A percentile compares a stretch with the other conserved stretches of the same genome.
Conservation (phyloP, 2,797 vertebrate species). For the Labroides dimidiatus region DNA sequence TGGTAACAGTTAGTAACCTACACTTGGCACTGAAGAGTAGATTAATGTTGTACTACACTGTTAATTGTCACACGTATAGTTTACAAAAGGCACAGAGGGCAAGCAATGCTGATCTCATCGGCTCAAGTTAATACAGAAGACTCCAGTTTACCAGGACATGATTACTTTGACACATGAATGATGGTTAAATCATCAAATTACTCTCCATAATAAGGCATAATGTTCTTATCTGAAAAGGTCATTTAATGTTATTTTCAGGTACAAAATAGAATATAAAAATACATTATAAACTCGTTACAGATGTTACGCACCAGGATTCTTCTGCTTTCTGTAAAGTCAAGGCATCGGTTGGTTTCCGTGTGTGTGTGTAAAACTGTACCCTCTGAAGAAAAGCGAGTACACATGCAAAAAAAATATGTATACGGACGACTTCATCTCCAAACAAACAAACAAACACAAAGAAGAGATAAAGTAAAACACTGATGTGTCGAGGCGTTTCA, state of each 20-base stretch:
- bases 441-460: constrained; percentile 57
- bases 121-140: constrained; percentile 72
- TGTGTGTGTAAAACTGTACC: constrained; percentile 51
- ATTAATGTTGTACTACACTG: constrained; percentile 82
- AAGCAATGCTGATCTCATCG: constrained; percentile 78
- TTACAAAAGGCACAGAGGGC: constrained; percentile 83
- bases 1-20: constrained; percentile 84
- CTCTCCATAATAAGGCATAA: constrained; percentile 81
- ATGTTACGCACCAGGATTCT: constrained; percentile 76
- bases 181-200: constrained; percentile 56
- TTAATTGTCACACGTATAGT: constrained; percentile 77
- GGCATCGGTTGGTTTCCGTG: constrained; percentile 73
- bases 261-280: constrained; percentile 90
- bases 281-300: constrained; percentile 87
- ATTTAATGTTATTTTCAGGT: constrained; percentile 87
- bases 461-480: constrained; percentile 64
- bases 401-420: constrained; percentile 65
- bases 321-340: constrained; percentile 50
- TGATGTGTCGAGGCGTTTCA: constrained; percentile 46
- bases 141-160: constrained; percentile 71
- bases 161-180: constrained; percentile 48
- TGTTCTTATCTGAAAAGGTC: constrained; percentile 81
- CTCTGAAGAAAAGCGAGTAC: constrained; percentile 78
- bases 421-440: constrained; percentile 56
- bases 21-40: constrained; percentile 78